Evolutionary conservation across 1,140 invertebrate genomes (phyloP).

Genomic region (Spodoptera litura): DNA sequence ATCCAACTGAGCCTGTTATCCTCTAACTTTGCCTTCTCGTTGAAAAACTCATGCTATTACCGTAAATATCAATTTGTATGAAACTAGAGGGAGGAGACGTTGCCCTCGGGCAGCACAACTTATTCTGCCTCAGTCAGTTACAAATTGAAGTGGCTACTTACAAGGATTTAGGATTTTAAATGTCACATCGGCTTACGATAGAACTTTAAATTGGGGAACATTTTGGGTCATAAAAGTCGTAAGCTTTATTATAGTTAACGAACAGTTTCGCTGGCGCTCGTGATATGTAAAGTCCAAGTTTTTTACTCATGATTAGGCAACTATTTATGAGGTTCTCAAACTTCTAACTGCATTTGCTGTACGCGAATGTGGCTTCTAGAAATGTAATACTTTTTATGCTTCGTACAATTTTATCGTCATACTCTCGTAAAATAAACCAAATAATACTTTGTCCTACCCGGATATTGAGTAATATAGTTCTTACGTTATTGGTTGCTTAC

Average conservation of each 20-base stretch:
- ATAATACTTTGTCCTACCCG: too few species aligned
- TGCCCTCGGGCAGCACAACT: conserved; percentile 58
- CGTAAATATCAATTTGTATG: conserved; percentile 84
- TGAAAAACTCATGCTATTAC: conserved; percentile 81
- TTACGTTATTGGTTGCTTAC: too few species aligned
- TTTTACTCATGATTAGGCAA: conserved; percentile 26
- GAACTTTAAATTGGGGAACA: conserved; percentile 64
- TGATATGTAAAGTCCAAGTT: conserved; percentile 34
- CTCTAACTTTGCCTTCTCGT: conserved; percentile 75
- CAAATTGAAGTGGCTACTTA: conserved; percentile 73
- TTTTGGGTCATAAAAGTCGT: conserved; percentile 44
- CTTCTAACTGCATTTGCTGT: conserved; percentile 20
- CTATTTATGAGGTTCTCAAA: conserved; percentile 29
- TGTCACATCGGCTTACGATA: conserved; percentile 54
- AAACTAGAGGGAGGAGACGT: conserved; percentile 75
- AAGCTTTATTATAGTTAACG: conserved; percentile 38
- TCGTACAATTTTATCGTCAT: too few species aligned
- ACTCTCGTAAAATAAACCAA: too few species aligned
- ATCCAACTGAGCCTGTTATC: conserved; percentile 79
- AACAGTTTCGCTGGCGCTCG: conserved; percentile 24
- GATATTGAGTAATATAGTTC: too few species aligned
- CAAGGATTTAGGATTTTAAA: conserved; percentile 67
- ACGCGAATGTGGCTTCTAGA: background rate
- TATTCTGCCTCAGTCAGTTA: conserved; percentile 67
- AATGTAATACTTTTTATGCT: background rate